phyloP scores from a whole-genome alignment of 2,797 vertebrate genomes.

The Eleutherodactylus coqui region DNA sequence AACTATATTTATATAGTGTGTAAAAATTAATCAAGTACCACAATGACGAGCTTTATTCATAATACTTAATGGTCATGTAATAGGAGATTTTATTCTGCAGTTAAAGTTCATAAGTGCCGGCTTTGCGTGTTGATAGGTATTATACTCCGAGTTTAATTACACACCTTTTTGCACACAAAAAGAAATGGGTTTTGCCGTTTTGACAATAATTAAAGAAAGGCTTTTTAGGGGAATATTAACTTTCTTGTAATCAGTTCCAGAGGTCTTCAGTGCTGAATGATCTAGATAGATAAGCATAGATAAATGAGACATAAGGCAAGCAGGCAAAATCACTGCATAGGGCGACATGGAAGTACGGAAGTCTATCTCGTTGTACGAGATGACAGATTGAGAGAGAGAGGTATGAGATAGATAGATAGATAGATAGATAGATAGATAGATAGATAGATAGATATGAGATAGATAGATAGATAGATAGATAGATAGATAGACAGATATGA shows the following conservation, averaged over 20 bases:
- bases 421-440: background rate
- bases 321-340: background rate
- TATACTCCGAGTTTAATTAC: constrained; percentile 84
- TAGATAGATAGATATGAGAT: background rate
- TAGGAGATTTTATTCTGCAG: constrained; percentile 86
- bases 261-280: constrained; percentile 17
- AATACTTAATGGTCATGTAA: constrained; percentile 87
- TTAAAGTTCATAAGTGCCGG: constrained; percentile 83
- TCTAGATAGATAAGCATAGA: constrained; percentile 31
- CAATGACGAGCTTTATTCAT: constrained; percentile 82
- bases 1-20: constrained; percentile 73
- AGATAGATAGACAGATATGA: background rate
- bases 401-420: background rate
- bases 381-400: background rate
- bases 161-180: constrained; percentile 86
- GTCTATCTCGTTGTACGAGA: background rate
- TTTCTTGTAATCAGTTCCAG: constrained; percentile 69
- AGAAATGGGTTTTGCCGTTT: constrained; percentile 78
- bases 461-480: background rate
- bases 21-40: constrained; percentile 85
- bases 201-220: constrained; percentile 79
- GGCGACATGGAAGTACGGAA: background rate
- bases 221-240: constrained; percentile 75
- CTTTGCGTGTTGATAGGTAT: constrained; percentile 82
- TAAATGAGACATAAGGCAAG: constrained; percentile 21